phyloP scores from a whole-genome alignment of 2,113 vertebrate genomes.

The Paratilapia polleni region DNA sequence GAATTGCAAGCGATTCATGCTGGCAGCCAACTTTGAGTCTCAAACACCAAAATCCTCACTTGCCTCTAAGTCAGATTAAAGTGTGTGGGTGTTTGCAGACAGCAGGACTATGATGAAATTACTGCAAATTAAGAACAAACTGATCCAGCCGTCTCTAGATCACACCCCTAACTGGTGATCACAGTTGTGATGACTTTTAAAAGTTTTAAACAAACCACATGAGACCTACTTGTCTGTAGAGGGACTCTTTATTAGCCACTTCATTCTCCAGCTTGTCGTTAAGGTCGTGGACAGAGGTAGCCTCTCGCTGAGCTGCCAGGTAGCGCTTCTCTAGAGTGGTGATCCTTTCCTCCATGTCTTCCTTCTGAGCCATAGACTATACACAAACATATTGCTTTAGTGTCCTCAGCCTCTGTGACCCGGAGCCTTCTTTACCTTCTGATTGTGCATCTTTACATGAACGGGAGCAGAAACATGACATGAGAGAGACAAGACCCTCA shows the following conservation, averaged over 20 bases:
- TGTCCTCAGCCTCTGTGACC: neutral
- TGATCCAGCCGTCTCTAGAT: neutral
- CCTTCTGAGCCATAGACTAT: conserved; percentile 96
- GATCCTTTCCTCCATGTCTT: conserved; percentile 98
- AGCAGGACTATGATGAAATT: neutral
- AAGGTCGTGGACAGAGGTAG: conserved; percentile 96
- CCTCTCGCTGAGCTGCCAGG: conserved; percentile 95
- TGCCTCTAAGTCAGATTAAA: neutral
- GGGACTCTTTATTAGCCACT: conserved; percentile 96
- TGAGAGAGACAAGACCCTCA: neutral
- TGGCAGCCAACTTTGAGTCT: conserved; percentile 1
- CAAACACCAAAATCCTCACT: neutral
- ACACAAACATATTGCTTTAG: neutral
- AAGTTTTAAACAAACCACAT: neutral
- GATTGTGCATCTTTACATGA: neutral
- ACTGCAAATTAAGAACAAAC: neutral
- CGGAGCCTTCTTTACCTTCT: neutral
- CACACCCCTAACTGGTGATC: neutral
- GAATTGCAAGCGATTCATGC: conserved; percentile 44
- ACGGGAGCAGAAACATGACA: neutral
- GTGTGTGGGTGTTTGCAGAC: neutral
- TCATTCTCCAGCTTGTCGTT: conserved; percentile 98
- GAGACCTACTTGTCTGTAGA: conserved; percentile 87
- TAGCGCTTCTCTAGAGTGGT: conserved; percentile 99
- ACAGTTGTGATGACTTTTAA: neutral